These are phyloP conservation scores for Equus quagga DNA, from an alignment of 2,113 vertebrate species.

Conservation along the genomic window DNA sequence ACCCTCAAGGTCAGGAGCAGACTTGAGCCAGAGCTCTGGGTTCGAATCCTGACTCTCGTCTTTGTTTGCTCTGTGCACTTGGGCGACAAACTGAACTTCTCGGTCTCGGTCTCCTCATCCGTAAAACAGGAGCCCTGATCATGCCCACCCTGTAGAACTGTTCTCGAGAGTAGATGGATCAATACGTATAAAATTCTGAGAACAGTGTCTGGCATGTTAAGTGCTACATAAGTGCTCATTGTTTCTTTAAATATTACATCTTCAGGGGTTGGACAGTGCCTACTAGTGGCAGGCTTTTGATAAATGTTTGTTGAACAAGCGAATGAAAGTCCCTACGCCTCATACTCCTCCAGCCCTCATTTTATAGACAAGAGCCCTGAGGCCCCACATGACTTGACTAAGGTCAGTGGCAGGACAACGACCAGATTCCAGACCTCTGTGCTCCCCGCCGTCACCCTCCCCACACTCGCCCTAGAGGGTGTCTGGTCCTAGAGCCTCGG, in stretches of 20 bases:
- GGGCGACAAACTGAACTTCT: background rate
- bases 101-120: background rate
- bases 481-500: background rate
- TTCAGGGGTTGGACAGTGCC: background rate
- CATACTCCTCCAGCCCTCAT: background rate
- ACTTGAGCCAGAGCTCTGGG: background rate
- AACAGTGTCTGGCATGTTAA: background rate
- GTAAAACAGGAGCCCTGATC: background rate
- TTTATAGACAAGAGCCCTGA: background rate
- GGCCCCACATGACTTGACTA: background rate
- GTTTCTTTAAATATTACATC: background rate
- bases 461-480: accelerated
- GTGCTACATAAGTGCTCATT: background rate
- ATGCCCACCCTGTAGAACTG: background rate
- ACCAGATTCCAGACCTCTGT: background rate
- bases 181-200: background rate
- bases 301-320: background rate
- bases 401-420: background rate
- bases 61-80: background rate
- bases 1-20: background rate
- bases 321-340: background rate
- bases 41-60: background rate
- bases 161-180: background rate
- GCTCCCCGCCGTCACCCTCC: background rate
- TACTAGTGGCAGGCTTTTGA: background rate